phyloP scores from a whole-genome alignment of 2,888 invertebrate species.

The Atrina japonica region DNA sequence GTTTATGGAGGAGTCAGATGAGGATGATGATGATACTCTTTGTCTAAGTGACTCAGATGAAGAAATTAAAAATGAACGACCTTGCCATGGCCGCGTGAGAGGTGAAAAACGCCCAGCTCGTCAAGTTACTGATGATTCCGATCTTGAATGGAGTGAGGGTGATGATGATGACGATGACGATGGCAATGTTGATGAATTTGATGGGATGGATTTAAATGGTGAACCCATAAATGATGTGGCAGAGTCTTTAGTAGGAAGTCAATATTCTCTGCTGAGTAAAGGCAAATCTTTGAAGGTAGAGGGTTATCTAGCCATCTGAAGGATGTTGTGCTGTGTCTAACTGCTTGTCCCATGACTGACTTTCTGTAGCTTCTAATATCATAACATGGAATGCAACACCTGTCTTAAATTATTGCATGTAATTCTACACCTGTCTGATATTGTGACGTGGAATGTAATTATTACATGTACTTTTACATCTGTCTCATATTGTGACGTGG shows the following conservation, averaged over 20 bases:
- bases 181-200: constrained; percentile 24
- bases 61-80: neutral
- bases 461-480: too few relatives aligned
- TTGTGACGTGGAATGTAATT: too few relatives aligned
- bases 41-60: constrained; percentile 24
- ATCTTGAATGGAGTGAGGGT: constrained; percentile 29
- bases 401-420: too few relatives aligned
- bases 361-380: too few relatives aligned
- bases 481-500: too few relatives aligned
- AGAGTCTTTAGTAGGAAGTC: constrained; percentile 24
- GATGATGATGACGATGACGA: constrained; percentile 12
- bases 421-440: too few relatives aligned
- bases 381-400: too few relatives aligned
- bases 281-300: constrained; percentile 36
- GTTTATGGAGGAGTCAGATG: constrained; percentile 23
- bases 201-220: constrained; percentile 7
- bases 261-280: constrained; percentile 23
- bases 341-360: too few relatives aligned
- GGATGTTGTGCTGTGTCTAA: neutral
- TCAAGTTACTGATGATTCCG: neutral
- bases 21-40: constrained; percentile 14
- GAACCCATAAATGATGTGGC: constrained; percentile 23
- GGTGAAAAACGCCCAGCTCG: constrained; percentile 5
- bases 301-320: neutral
- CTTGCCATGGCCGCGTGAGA: neutral